Base-by-base conservation (phyloP, 2,888 invertebrate species). In the Electrophaes corylata region DNA sequence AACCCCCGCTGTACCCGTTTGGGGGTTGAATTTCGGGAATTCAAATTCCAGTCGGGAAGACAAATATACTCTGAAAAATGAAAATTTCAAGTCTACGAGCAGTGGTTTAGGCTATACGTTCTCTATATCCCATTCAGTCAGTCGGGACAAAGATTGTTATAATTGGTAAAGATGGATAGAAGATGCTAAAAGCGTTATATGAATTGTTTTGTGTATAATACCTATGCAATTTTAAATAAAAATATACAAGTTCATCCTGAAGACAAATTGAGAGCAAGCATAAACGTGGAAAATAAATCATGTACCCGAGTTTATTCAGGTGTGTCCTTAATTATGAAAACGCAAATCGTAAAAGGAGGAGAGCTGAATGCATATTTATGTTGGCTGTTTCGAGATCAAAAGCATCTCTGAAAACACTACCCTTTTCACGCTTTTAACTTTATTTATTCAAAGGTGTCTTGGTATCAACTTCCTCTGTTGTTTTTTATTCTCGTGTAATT, bases 271-370 rank as follows among this genome's bases (percentile, higher is more conserved):
- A 37, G 37, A 16, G 37, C 16, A 37, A 37, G 37, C 37, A 10
- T 37, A 37, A 31, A 37, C 10, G 16, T 16, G 14, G 37, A 10
- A 37, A 10, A 37, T 37, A 37, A 37, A 14, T 16, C 16, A 37
- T 8, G 18, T 19, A 10, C 18, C 16, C 11, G 2, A 18, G 39
- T 39, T 16, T 3, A 19, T 40, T 18, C 18, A 40, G 40, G 19
- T 40, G 40, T 19, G 19, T 1, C 10, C 11, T 40, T 18, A 40
- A 40, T 40, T 40, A 18, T 40, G 19, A 19, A 19, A 4, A 19
- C 40, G 40, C 40, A n/a, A 19, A 40, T 18, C 40, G 19, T 40
- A 19, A 40, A 40, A 40, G 40, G n/a, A 33, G 12, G n/a, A 40
- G n/a, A 11, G 19, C 40, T 19, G 40, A 35, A 40, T 40, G 18